Conservation (phyloP, 2,888 invertebrate genomes). For the Ametastegia equiseti region DNA sequence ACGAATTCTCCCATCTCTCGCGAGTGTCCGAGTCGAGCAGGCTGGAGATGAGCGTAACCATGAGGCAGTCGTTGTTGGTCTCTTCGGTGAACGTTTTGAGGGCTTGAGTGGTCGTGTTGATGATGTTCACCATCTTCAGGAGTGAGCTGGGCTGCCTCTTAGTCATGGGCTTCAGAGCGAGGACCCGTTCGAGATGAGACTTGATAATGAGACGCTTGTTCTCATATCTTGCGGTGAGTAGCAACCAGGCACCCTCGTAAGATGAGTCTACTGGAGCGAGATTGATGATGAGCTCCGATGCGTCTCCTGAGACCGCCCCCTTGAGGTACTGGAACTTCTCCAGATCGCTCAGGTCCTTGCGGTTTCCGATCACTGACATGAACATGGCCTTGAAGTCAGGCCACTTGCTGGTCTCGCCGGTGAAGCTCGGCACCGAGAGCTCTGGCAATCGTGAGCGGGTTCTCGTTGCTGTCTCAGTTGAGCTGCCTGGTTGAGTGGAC, state of each 20-base stretch:
- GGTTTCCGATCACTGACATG: not conserved
- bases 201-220: conserved; percentile 18
- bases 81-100: conserved; percentile 9
- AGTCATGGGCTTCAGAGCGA: conserved; percentile 4
- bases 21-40: conserved; percentile 12
- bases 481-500: not conserved
- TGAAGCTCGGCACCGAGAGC: not conserved
- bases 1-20: not conserved
- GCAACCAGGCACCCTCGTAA: not conserved
- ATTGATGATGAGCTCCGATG: not conserved
- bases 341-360: not conserved
- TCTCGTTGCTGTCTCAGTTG: not conserved
- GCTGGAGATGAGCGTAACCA: not conserved
- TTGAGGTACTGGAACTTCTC: conserved; percentile 3
- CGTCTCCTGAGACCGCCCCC: not conserved
- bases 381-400: conserved; percentile 33
- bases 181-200: not conserved
- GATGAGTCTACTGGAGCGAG: not conserved
- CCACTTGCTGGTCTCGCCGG: conserved; percentile 2
- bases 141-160: not conserved
- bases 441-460: not conserved
- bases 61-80: conserved; percentile 18
- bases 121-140: conserved; percentile 12
- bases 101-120: conserved; percentile 8
- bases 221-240: not conserved